phyloP scores from a whole-genome alignment of 2,797 vertebrate species.

The Tachyglossus aculeatus region DNA sequence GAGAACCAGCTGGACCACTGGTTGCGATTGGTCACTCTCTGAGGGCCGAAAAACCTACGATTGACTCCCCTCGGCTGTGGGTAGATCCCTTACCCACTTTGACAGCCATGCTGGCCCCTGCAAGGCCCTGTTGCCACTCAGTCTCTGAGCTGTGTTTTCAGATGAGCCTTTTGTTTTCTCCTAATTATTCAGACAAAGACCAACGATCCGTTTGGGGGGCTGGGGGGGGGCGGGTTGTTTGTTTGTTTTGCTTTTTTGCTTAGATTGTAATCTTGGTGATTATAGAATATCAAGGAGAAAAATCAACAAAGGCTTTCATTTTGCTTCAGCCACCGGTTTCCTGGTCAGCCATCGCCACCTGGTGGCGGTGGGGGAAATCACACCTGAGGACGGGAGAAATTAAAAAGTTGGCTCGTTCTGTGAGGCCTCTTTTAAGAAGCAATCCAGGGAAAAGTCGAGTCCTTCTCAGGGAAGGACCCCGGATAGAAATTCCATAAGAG shows the following conservation, averaged over 20 bases:
- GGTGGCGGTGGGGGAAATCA: constrained; percentile 14
- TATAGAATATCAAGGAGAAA: constrained; percentile 56
- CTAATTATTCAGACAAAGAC: constrained; percentile 51
- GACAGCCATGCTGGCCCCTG: too few relatives aligned
- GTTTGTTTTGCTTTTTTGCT: constrained; percentile 64
- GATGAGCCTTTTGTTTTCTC: constrained; percentile 2
- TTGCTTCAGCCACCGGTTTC: background rate
- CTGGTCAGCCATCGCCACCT: constrained; percentile 46
- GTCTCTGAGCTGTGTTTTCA: background rate
- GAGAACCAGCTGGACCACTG: background rate
- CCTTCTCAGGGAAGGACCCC: background rate
- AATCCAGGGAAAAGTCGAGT: too few relatives aligned
- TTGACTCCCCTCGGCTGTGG: too few relatives aligned
- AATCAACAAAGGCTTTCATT: constrained; percentile 42
- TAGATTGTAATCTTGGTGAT: constrained; percentile 65
- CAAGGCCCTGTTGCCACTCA: rapidly evolving
- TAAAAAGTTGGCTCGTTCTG: background rate
- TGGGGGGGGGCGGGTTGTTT: constrained; percentile 26
- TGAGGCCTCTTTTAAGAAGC: background rate
- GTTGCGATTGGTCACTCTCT: background rate
- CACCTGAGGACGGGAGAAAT: too few relatives aligned
- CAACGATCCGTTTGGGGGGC: constrained; percentile 1
- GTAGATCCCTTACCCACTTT: background rate
- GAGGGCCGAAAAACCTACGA: background rate
- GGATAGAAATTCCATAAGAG: background rate